Percentiles rank a stretch among this genome's conserved stretches.
Evolutionary conservation across 2,888 invertebrate species (phyloP).

Genomic region (Dolichomitus sp.): DNA sequence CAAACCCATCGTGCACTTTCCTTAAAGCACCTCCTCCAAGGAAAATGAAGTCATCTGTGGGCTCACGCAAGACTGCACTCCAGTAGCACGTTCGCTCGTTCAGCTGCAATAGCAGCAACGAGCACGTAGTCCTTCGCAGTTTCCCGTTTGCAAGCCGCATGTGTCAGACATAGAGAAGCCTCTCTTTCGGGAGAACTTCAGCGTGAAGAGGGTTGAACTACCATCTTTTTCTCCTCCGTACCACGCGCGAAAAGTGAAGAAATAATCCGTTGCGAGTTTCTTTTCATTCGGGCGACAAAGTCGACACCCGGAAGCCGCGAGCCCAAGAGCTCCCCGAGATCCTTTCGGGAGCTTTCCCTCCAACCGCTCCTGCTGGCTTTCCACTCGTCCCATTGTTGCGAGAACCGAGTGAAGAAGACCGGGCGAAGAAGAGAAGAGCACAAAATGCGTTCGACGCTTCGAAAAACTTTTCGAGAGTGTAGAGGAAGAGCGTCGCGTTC

Average conservation of each 20-base stretch:
- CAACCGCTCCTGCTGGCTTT: slow-evolving; percentile 38
- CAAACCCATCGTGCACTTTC: slow-evolving; percentile 23
- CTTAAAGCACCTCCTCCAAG: neutral
- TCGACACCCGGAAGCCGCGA: slow-evolving; percentile 56
- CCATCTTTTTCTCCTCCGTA: slow-evolving; percentile 34
- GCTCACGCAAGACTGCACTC: slow-evolving; percentile 3
- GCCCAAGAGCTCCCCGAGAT: slow-evolving; percentile 27
- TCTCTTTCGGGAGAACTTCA: slow-evolving; percentile 44
- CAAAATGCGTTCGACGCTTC: slow-evolving; percentile 63
- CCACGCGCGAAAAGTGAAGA: slow-evolving; percentile 42
- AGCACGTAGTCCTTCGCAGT: slow-evolving; percentile 18
- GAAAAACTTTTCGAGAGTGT: slow-evolving; percentile 55
- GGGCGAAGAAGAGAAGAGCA: slow-evolving; percentile 40
- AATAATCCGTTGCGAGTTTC: slow-evolving; percentile 60
- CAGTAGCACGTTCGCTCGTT: slow-evolving; percentile 56
- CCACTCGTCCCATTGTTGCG: slow-evolving; percentile 56
- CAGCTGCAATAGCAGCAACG: slow-evolving; percentile 42
- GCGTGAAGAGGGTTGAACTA: slow-evolving; percentile 27
- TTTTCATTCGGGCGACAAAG: slow-evolving; percentile 64
- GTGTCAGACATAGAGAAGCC: slow-evolving; percentile 42
- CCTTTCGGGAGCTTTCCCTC: slow-evolving; percentile 43
- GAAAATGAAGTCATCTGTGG: slow-evolving; percentile 46
- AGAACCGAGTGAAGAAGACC: slow-evolving; percentile 55
- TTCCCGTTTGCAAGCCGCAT: slow-evolving; percentile 24
- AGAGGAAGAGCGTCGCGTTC: slow-evolving; percentile 33